Base-by-base conservation (phyloP, 2,113 vertebrate genomes). In the Excalfactoria chinensis region DNA sequence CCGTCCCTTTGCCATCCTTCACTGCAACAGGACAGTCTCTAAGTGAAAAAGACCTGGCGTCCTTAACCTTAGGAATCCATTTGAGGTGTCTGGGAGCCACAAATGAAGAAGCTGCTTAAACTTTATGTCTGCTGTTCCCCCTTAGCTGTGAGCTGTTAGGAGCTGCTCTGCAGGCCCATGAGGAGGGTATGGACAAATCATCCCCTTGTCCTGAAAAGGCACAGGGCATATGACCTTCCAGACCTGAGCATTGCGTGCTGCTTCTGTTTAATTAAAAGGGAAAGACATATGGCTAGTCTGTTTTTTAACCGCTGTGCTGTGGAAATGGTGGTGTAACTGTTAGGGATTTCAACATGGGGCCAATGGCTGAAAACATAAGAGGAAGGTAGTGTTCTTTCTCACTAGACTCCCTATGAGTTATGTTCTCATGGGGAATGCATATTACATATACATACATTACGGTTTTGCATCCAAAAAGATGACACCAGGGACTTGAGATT, bases 401-500 rank as follows among this genome's bases (percentile, higher is more conserved):
- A 5, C 43, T 62, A 60, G 78, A 35, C 34, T 85, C 20, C 8
- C 10, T 66, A 2, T 67, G 79, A 93, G n/a, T 92, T 93, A 56
- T 26, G 35, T 55, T 90, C 73, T 84, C 87, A 78, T 63, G 90
- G 80, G n/a, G 35, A 88, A 88, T 34, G 34, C 86, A 49, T 84
- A 59, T 96, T 93, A 63, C 2, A 3, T 70, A 90, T 77, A 84
- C 51, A 53, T 19, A 28, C 55, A 55, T 71, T 84, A 71, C 26
- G 62, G 63, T 66, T 95, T 94, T 95, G 79, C 86, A 88, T 93
- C 70, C 37, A 86, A 82, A 92, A 85, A 85, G 93, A 85, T 76
- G 80, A 77, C 94, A 91, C 70, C 23, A 37, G 88, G 86, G 92
- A 92, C 84, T 93, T 91, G 53, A 86, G 82, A 72, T 93, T 96